Percentiles rank a stretch among this genome's conserved stretches.
phyloP scores from a whole-genome alignment of 2,113 vertebrate species.

The Chloroceryle aenea region DNA sequence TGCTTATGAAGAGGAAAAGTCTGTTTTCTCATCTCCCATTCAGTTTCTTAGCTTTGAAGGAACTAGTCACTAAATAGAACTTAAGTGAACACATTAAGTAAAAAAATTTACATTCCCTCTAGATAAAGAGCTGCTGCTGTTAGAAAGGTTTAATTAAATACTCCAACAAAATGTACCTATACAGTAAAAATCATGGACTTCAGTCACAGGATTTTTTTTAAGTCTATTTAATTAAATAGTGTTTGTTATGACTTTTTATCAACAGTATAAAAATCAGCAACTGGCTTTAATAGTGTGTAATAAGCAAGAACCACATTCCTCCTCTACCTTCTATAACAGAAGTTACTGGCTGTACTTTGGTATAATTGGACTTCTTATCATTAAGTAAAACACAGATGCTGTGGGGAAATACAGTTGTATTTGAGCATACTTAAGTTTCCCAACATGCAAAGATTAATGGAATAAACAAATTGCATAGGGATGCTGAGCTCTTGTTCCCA shows the following conservation, averaged over 20 bases:
- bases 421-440: not conserved
- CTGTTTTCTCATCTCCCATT: not conserved
- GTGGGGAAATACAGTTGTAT: not conserved
- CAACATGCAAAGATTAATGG: not conserved
- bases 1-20: not conserved
- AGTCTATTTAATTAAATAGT: not conserved
- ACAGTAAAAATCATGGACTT: not conserved
- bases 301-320: not conserved
- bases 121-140: not conserved
- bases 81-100: not conserved
- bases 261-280: not conserved
- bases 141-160: not conserved
- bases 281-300: not conserved
- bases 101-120: not conserved
- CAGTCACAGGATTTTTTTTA: fast-evolving
- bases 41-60: not conserved
- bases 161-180: not conserved
- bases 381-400: constrained; percentile 1
- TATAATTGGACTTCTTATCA: not conserved
- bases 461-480: constrained; percentile 19
- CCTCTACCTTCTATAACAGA: not conserved
- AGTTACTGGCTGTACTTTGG: not conserved
- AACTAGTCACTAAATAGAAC: not conserved
- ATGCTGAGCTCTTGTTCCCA: not conserved
- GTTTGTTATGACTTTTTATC: not conserved